Evolutionary conservation across 2,113 vertebrate species (phyloP).

Genomic region (Saimiri boliviensis): DNA sequence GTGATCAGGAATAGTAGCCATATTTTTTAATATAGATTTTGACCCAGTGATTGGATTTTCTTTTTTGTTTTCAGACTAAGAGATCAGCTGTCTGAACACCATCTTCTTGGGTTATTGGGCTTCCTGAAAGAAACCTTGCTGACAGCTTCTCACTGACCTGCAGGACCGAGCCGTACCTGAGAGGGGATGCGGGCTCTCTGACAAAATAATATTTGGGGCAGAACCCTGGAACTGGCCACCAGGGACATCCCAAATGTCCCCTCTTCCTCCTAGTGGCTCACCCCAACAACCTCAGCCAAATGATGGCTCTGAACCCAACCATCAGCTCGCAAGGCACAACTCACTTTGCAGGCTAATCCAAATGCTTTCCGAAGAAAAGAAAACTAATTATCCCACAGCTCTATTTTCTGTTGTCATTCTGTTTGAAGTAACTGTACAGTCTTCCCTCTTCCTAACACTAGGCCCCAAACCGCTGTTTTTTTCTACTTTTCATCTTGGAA

Average conservation of each 20-base stretch:
- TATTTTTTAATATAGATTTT: slow-evolving; percentile 77
- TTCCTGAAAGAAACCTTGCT: slow-evolving; percentile 51
- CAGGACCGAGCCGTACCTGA: not conserved
- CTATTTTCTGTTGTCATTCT: not conserved
- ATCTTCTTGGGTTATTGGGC: slow-evolving; percentile 35
- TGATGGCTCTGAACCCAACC: slow-evolving; percentile 36
- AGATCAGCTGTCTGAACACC: slow-evolving; percentile 62
- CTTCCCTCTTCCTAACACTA: slow-evolving; percentile 25
- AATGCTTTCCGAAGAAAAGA: slow-evolving; percentile 46
- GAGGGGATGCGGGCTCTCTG: not conserved
- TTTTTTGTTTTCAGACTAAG: slow-evolving; percentile 71
- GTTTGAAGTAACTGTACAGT: slow-evolving; percentile 60
- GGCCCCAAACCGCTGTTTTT: slow-evolving; percentile 13
- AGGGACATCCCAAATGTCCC: not conserved
- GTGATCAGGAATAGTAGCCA: slow-evolving; percentile 62
- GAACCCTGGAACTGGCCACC: not conserved
- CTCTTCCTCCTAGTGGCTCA: not conserved
- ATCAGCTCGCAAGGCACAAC: slow-evolving; percentile 13
- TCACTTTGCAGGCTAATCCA: slow-evolving; percentile 65
- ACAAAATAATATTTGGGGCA: not conserved
- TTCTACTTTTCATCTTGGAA: slow-evolving; percentile 38
- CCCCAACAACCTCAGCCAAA: not conserved
- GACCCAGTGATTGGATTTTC: slow-evolving; percentile 76
- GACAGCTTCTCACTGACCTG: not conserved
- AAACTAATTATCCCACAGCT: slow-evolving; percentile 23